Conservation (phyloP, 1,140 invertebrate species). For the Campoletis sonorensis region DNA sequence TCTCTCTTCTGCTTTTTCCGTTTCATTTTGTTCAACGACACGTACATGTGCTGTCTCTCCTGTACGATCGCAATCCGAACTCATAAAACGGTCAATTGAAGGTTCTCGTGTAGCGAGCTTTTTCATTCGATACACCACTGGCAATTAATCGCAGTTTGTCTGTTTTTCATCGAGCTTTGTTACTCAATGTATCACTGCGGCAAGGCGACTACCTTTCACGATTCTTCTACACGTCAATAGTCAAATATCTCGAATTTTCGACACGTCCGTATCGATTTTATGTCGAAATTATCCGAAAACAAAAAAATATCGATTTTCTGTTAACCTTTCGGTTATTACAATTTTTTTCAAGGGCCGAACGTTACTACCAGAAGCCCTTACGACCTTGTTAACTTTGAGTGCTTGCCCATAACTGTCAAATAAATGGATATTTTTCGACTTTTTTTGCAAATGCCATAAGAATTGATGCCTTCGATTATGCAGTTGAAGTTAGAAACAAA, state of each 20-base stretch:
- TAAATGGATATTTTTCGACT: too few species aligned
- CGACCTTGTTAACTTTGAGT: too few species aligned
- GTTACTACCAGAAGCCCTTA: too few species aligned
- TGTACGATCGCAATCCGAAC: background rate
- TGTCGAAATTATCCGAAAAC: too few species aligned
- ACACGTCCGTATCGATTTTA: background rate
- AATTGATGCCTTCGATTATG: too few species aligned
- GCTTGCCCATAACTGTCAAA: too few species aligned
- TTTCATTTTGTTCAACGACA: background rate
- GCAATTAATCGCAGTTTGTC: background rate
- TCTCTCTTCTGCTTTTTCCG: conserved; percentile 9
- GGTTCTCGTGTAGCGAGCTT: conserved; percentile 19
- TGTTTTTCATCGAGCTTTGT: background rate
- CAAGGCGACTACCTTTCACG: background rate
- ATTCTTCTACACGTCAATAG: background rate
- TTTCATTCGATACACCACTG: conserved; percentile 28
- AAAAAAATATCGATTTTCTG: too few species aligned
- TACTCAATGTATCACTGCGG: conserved; percentile 9
- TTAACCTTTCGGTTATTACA: too few species aligned
- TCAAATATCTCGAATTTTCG: background rate
- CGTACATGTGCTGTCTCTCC: background rate
- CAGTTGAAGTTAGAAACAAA: too few species aligned
- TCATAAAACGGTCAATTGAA: conserved; percentile 33
- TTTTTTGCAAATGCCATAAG: too few species aligned
- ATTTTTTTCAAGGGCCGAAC: too few species aligned